These are phyloP conservation scores for Ophion costatus DNA, from an alignment of 2,888 invertebrate genomes.

Conservation along the genomic window DNA sequence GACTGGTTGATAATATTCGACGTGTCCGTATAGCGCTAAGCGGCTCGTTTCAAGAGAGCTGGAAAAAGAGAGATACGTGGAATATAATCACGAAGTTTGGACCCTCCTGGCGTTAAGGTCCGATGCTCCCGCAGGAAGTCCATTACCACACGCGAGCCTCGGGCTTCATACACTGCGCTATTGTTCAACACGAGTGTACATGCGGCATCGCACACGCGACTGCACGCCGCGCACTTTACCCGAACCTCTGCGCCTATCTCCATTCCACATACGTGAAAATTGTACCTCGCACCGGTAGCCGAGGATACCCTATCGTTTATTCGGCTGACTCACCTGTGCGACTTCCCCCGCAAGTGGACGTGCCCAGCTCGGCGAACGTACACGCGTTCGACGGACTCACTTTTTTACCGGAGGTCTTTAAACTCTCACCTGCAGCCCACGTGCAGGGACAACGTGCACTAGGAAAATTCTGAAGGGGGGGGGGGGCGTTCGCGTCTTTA, in stretches of 20 bases:
- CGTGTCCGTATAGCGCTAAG: not conserved
- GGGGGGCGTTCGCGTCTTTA: not conserved
- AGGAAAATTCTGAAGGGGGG: not conserved
- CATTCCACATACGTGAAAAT: conserved; percentile 32
- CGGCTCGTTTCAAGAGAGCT: conserved; percentile 64
- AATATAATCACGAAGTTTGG: conserved; percentile 69
- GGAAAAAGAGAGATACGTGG: conserved; percentile 61
- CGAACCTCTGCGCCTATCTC: conserved; percentile 19
- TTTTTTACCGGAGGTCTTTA: conserved; percentile 72
- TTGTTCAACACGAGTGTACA: conserved; percentile 66
- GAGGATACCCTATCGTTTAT: conserved; percentile 70
- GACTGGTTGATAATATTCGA: conserved; percentile 2
- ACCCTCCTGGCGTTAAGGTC: conserved; percentile 75
- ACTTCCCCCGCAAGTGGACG: conserved; percentile 61
- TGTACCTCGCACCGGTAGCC: conserved; percentile 66
- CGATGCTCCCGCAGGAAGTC: conserved; percentile 76
- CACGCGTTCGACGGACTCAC: conserved; percentile 49
- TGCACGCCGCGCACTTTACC: conserved; percentile 35
- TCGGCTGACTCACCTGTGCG: conserved; percentile 74
- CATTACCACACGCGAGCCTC: conserved; percentile 69
- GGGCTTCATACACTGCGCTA: conserved; percentile 13
- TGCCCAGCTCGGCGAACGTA: conserved; percentile 25
- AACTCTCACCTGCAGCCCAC: conserved; percentile 71
- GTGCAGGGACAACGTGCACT: conserved; percentile 51
- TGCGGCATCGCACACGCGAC: conserved; percentile 54